Evolutionary conservation across 2,797 vertebrate species (phyloP).

Genomic region (Gouania willdenowi): DNA sequence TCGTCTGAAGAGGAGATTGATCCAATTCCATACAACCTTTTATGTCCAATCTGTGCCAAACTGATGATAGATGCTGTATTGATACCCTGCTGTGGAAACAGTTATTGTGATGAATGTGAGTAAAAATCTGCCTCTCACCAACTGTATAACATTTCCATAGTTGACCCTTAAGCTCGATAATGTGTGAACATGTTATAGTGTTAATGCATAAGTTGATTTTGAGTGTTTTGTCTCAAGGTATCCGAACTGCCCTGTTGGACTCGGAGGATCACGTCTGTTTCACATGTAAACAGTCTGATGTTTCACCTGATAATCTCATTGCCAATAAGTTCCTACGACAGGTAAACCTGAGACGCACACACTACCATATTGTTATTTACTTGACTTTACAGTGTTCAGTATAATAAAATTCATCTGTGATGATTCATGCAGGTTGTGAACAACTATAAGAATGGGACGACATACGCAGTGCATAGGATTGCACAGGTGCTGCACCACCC

Average conservation of each 20-base stretch:
- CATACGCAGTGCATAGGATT: conserved; percentile 86
- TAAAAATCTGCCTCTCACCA: not conserved
- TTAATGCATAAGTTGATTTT: not conserved
- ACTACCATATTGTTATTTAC: too few species aligned
- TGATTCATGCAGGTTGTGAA: conserved; percentile 86
- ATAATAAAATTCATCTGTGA: not conserved
- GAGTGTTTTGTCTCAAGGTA: conserved; percentile 82
- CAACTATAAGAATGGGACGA: conserved; percentile 97
- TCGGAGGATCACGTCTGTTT: conserved; percentile 94
- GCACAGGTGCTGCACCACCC: conserved; percentile 66
- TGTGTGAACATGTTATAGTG: too few species aligned
- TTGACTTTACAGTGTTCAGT: not conserved
- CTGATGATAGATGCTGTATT: conserved; percentile 97
- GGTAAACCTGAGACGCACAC: too few species aligned
- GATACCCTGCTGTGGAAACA: conserved; percentile 98
- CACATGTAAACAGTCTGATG: conserved; percentile 92
- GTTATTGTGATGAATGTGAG: conserved; percentile 97
- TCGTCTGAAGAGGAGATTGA: conserved; percentile 93
- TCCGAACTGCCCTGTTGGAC: conserved; percentile 89
- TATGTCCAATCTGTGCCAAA: conserved; percentile 97
- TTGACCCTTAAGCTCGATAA: too few species aligned
- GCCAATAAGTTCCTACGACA: conserved; percentile 98
- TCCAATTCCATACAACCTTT: conserved; percentile 92
- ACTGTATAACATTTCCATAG: not conserved
- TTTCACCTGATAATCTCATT: conserved; percentile 95